Percentiles rank a stretch among this genome's conserved stretches.
Conservation (phyloP, 2,888 invertebrate genomes). For the Chloroclystis v-ata region DNA sequence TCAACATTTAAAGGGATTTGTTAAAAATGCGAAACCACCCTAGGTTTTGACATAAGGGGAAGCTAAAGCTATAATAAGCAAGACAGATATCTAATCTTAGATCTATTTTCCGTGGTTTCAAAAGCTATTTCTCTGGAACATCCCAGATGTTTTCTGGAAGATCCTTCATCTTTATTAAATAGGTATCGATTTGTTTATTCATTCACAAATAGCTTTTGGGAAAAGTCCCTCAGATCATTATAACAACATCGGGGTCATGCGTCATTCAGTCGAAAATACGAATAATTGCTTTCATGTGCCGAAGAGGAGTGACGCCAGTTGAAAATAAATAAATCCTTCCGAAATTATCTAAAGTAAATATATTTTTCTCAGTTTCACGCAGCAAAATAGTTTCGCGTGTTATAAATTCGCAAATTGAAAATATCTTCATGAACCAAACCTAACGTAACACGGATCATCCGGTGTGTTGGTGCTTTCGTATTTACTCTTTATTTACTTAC, state of each 20-base stretch:
- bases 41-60: no score
- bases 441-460: conserved; percentile 59
- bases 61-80: no score
- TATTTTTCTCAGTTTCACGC: conserved; percentile 62
- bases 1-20: no score
- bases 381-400: conserved; percentile 58
- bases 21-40: no score
- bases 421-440: conserved; percentile 28
- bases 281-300: conserved; percentile 67
- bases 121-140: neutral
- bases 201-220: conserved; percentile 22
- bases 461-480: conserved; percentile 45
- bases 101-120: no score
- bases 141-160: neutral
- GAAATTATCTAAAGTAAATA: conserved; percentile 71
- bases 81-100: no score
- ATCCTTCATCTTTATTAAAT: neutral
- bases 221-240: conserved; percentile 36
- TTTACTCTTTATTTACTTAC: conserved; percentile 70
- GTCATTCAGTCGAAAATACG: conserved; percentile 60
- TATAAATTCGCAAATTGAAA: neutral
- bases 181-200: conserved; percentile 16
- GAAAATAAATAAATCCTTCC: conserved; percentile 60
- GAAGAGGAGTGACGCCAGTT: conserved; percentile 59
- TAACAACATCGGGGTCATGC: conserved; percentile 61